phyloP scores from a whole-genome alignment of 2,888 invertebrate species.

The Pyrrhosoma nymphula region DNA sequence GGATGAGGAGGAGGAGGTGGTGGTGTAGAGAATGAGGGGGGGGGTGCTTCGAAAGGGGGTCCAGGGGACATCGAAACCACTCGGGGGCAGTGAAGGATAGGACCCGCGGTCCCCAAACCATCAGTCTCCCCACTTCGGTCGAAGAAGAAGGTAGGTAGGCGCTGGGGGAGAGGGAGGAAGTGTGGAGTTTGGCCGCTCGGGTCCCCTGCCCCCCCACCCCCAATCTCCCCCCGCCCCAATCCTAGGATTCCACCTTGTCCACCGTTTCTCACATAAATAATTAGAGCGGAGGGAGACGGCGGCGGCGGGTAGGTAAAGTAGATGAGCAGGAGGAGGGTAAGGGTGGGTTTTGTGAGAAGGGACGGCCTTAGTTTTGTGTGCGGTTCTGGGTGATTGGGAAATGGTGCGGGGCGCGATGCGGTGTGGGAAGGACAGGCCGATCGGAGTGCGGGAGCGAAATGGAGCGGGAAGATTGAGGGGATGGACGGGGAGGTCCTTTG shows the following conservation, averaged over 20 bases:
- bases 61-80: slow-evolving; percentile 47
- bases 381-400: slow-evolving; percentile 32
- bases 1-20: not conserved
- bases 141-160: not conserved
- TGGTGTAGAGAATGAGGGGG: not conserved
- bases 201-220: no score
- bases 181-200: no score
- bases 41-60: not conserved
- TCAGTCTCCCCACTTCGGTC: not conserved
- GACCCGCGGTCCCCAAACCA: slow-evolving; percentile 22
- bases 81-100: slow-evolving; percentile 53
- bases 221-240: not conserved
- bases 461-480: not conserved
- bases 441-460: not conserved
- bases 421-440: not conserved
- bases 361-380: slow-evolving; percentile 13
- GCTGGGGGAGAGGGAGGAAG: no score
- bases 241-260: slow-evolving; percentile 54
- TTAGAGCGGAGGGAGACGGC: slow-evolving; percentile 28
- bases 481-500: not conserved
- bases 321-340: not conserved
- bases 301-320: not conserved
- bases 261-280: slow-evolving; percentile 65
- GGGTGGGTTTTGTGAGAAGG: not conserved
- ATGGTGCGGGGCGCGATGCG: slow-evolving; percentile 18